Base-by-base conservation (phyloP, 1,140 invertebrate species). In the Coelopa frigida region DNA sequence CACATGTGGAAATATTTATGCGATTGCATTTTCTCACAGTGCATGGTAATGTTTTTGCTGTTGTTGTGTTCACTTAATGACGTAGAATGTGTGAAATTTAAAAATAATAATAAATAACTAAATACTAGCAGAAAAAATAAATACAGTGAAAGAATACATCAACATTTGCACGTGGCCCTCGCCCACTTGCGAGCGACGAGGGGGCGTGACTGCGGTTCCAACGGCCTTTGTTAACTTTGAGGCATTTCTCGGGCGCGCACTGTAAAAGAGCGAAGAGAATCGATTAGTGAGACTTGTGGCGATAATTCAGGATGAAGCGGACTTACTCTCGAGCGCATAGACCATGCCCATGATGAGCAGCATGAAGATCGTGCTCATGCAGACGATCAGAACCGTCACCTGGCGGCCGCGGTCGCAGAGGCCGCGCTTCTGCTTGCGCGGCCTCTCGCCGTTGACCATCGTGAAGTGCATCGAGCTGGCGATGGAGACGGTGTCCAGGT, bases 401-500 rank as follows among this genome's bases (percentile, higher is more conserved):
- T 86, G 83, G 56, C 87, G 81, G 43, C 77, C 78, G 33, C 82
- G 81, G 54, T 79, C 76, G 68, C 85, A 87, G 62, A 72, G 51
- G 57, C 72, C 49, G 49, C 71, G 44, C 52, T 72, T 55, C 35
- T 48, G 53, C 45, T 72, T 64, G 44, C 60, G 57, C 69, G 80
- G 79, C 27, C 80, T 80, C 56, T 86, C 80, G 12, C 85, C 83
- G 60, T 87, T 87, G 35, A 89, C 79, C 31, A 89, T 83, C 5
- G 86, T 89, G 61, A 89, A 89, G 68, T 89, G 85, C 44, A 84
- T 88, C 46, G 84, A 88, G 66, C 84, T 87, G 22, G 85, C 85
- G 46, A 87, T 73, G n/a, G 85, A 88, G 17, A 75, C 75, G 26
- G 77, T 77, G 55, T 87, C 84, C 40, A 75, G 59, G 56, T 66